Percentiles rank a stretch among this genome's conserved stretches.
Conservation (phyloP, 2,888 invertebrate genomes). For the Cryptus armator region DNA sequence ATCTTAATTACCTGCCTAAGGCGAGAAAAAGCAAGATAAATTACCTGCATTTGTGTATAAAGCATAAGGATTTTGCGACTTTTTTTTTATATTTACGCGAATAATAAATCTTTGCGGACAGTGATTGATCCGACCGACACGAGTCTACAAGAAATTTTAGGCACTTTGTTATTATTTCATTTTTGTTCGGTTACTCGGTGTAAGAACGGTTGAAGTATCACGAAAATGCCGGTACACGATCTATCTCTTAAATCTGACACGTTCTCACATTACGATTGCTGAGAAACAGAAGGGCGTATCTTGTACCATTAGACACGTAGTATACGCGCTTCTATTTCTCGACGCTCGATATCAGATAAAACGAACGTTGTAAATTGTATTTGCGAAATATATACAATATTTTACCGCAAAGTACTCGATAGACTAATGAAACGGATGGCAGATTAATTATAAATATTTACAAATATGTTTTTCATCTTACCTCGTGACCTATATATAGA, state of each 20-base stretch:
- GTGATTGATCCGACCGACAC: conserved; percentile 39
- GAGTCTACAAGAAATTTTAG: conserved; percentile 18
- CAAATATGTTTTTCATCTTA: not conserved
- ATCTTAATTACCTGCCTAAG: not conserved
- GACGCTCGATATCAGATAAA: not conserved
- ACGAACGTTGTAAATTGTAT: not conserved
- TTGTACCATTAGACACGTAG: no score
- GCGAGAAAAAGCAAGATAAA: conserved; percentile 1
- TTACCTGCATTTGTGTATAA: not conserved
- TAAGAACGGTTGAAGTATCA: conserved; percentile 22
- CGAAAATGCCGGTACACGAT: conserved; percentile 32
- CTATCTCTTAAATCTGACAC: conserved; percentile 32
- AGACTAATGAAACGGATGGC: not conserved
- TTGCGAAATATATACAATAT: conserved; percentile 1
- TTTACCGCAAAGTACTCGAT: not conserved
- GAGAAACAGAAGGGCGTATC: no score
- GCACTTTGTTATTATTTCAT: conserved; percentile 34
- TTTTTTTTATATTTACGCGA: not conserved
- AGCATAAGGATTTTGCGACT: not conserved
- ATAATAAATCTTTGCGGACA: conserved; percentile 32
- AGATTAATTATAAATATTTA: conserved; percentile 4
- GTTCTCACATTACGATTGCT: not conserved
- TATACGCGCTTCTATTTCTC: no score
- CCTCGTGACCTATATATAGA: not conserved
- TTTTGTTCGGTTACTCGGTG: not conserved